phyloP scores from a whole-genome alignment of 1,140 invertebrate species.

The Hylaeus volcanicus region DNA sequence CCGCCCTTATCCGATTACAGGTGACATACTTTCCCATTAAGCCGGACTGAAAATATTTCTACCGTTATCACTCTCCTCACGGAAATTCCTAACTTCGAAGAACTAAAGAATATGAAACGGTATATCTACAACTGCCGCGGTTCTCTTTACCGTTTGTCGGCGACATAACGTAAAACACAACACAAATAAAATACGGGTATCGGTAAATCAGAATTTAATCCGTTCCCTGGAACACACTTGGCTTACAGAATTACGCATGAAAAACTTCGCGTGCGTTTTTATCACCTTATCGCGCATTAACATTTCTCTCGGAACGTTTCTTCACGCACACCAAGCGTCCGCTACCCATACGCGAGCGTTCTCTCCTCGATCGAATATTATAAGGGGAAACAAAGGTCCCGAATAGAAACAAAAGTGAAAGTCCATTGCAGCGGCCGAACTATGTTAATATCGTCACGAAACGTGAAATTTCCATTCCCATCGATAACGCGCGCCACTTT shows the following conservation, averaged over 20 bases:
- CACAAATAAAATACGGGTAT: slow-evolving; percentile 13
- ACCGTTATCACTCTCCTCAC: too few relatives aligned
- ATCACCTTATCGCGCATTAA: slow-evolving; percentile 24
- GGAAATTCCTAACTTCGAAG: too few relatives aligned
- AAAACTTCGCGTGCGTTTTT: slow-evolving; percentile 33
- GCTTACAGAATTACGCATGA: slow-evolving; percentile 31
- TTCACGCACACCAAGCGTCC: slow-evolving; percentile 1
- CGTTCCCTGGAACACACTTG: not conserved
- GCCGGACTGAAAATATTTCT: too few relatives aligned
- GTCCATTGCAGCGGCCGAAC: not conserved
- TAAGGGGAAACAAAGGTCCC: not conserved
- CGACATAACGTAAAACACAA: not conserved
- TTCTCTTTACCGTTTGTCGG: too few relatives aligned
- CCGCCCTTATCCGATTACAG: too few relatives aligned
- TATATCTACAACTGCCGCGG: too few relatives aligned
- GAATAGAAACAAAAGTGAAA: slow-evolving; percentile 20
- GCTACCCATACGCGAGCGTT: too few relatives aligned
- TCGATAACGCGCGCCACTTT: not conserved
- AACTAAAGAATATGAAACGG: too few relatives aligned
- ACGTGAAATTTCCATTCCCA: not conserved
- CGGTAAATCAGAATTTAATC: slow-evolving; percentile 14
- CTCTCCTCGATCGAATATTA: not conserved
- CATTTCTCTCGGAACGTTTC: slow-evolving; percentile 36
- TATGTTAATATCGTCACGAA: slow-evolving; percentile 8
- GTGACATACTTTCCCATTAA: too few relatives aligned